phyloP scores from a whole-genome alignment of 2,888 invertebrate species.

The Diogma glabrata region DNA sequence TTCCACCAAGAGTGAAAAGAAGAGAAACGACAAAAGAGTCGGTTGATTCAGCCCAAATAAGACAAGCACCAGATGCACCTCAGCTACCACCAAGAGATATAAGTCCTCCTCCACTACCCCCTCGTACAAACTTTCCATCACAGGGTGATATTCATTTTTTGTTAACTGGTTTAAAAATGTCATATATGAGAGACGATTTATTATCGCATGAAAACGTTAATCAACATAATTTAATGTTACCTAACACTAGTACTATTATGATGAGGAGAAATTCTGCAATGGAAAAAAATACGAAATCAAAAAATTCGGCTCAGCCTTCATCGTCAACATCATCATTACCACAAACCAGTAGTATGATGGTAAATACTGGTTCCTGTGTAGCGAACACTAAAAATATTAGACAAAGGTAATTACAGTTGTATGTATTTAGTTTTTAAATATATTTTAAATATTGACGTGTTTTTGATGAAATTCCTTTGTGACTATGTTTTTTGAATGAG shows the following conservation, averaged over 20 bases:
- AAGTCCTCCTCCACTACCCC: conserved; percentile 55
- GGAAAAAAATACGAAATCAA: conserved; percentile 21
- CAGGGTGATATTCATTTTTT: neutral
- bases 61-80: conserved; percentile 57
- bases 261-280: conserved; percentile 43
- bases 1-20: conserved; percentile 31
- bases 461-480: too few species aligned
- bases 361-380: too few species aligned
- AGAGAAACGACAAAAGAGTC: conserved; percentile 30
- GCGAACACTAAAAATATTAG: neutral
- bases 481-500: too few species aligned
- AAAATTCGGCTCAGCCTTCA: neutral
- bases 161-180: neutral
- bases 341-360: neutral
- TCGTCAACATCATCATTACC: conserved; percentile 5
- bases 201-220: conserved; percentile 15
- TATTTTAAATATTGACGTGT: too few species aligned
- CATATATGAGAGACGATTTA: conserved; percentile 6
- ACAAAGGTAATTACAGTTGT: neutral
- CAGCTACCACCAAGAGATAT: conserved; percentile 54
- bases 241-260: conserved; percentile 44
- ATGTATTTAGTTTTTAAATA: neutral
- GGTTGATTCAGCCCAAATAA: conserved; percentile 34
- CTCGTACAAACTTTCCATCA: conserved; percentile 22
- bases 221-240: conserved; percentile 39